These are phyloP conservation scores for Holothuria leucospilota DNA, from an alignment of 53 echinoderm and acorn worm species.

Conservation along the genomic window DNA sequence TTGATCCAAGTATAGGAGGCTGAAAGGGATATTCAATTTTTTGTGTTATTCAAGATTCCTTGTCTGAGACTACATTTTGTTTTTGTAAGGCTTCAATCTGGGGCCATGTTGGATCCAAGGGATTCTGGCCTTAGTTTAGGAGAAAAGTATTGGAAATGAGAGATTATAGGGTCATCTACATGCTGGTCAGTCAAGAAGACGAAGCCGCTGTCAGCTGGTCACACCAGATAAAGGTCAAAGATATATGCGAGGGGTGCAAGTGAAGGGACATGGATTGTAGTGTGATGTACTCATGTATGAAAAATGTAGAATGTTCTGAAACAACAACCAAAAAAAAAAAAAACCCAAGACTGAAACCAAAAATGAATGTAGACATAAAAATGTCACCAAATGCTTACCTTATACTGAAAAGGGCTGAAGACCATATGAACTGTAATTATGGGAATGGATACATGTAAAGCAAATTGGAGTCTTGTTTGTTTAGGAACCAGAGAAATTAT, in stretches of 20 bases:
- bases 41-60: constrained; percentile 28
- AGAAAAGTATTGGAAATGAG: constrained; percentile 2
- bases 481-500: no score
- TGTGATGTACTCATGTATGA: not conserved
- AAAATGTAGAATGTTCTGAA: not conserved
- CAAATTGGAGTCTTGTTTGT: no score
- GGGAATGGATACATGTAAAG: no score
- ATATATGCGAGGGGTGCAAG: not conserved
- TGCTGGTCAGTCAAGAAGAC: constrained; percentile 33
- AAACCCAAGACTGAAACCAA: not conserved
- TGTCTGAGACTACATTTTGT: constrained; percentile 22
- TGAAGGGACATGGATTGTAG: constrained; percentile 9
- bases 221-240: constrained; percentile 31
- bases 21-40: constrained; percentile 45
- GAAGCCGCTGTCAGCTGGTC: constrained; percentile 36
- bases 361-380: not conserved
- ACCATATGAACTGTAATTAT: no score
- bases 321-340: not conserved
- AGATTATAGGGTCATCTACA: constrained; percentile 20
- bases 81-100: constrained; percentile 31
- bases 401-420: no score
- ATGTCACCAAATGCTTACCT: no score
- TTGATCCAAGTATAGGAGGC: constrained; percentile 42
- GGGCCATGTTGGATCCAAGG: constrained; percentile 2
- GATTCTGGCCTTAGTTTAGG: no score